Evolutionary conservation across 2,797 vertebrate species (phyloP), one percentile per base, ranked within the genome.

Genomic region (Poeciliopsis paucimaculata): DNA sequence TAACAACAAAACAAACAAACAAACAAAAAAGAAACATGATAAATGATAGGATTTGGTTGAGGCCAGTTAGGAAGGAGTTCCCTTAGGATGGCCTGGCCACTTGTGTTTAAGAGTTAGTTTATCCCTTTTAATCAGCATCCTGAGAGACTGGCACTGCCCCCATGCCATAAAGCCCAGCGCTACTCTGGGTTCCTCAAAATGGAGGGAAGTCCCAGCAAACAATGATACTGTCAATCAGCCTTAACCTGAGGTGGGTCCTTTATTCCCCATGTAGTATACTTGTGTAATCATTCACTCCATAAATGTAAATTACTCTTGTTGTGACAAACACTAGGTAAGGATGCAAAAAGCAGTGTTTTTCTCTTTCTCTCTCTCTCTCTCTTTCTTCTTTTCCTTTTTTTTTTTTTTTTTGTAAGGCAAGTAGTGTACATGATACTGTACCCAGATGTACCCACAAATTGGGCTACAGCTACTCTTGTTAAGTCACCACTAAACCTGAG

Each of bases 91-190:
- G 77, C 82, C 85, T 39, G 84, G 85, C 87, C 90, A 90, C 93
- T 95, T 94, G 91, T 93, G 88, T 91, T 83, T 92, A 83, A 90
- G 90, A 89, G 86, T 85, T 90, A 91, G 91, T 94, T 95, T 92
- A 95, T 95, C 92, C 94, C 89, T 94, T 91, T 95, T 95, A 95
- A 95, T 96, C 94, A 95, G 90, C 93, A 93, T 92, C 92, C 92
- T 87, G 89, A 93, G 94, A 94, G 90, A 94, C 92, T 93, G 93
- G 92, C 92, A 92, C 92, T 92, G 92, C 94, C 93, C 93, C 90
- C 90, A 86, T 81, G 91, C 89, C 90, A 93, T 94, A 94, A 95
- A 93, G 90, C 90, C 85, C 76, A 86, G 75, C 92, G 92, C 94
- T 91, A 93, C 87, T 73, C 80, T 85, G 86, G 89, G 89, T 88